Base-by-base conservation (phyloP, 2,113 vertebrate species). In the Turdus rufiventris region DNA sequence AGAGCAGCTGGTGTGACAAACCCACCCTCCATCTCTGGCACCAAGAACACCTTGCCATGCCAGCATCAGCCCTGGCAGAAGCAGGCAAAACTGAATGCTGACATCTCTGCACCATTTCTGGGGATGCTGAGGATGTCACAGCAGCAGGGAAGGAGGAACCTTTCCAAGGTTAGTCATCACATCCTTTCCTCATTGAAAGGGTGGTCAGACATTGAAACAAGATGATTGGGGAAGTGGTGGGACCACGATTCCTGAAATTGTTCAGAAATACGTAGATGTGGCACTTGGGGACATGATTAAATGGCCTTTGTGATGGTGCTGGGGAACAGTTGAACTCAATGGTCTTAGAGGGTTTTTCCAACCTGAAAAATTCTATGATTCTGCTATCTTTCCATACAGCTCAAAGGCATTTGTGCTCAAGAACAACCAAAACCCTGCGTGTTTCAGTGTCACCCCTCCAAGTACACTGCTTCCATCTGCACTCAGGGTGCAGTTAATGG, bases 401-500 rank as follows among this genome's bases (percentile, higher is more conserved):
- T 56, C 61, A 58, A 50, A 61, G 33, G 19, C 17, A 8, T 34
- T 56, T 29, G 7, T 50, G 15, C 31, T n/a, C 19, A 26, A 62
- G 53, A 57, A 54, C 40, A 66, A 38, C 29, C 33, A 65, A 62
- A 70, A 31, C 33, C 14, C 42, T 28, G 9, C 8, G 31, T 1
- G 1, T 63, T 60, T 85, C 34, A 53, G 1, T 0, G 0, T 36
- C 2, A 14, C 18, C 19, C 19, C 36, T 45, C 61, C 10, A 1
- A 26, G 33, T 2, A 17, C 56, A 21, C 57, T 1, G 1, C 7
- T 63, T 31, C 76, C 18, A 17, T 19, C 65, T 3, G 1, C 36
- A 5, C 38, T 23, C 5, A 2, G 45, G 34, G 31, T 51, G 45
- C 53, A 82, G 74, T 47, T 85, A 82, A 94, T 47, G 71, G 73